Base-by-base conservation (phyloP, 2,888 invertebrate species). In the Mythimna ferrago region DNA sequence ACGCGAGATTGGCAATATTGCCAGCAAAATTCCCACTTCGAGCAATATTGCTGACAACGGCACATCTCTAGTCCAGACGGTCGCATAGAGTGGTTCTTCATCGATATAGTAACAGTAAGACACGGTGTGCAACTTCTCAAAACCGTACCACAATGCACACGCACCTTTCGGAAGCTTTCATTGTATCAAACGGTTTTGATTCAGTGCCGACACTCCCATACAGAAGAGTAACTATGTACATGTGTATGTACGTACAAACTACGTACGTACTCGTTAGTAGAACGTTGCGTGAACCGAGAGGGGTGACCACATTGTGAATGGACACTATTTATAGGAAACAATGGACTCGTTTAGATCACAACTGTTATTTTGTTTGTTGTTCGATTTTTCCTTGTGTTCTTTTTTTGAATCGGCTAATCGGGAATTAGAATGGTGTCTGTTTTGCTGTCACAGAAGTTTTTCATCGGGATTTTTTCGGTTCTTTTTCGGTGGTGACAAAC, bases 171-270 rank as follows among this genome's bases (percentile, higher is more conserved):
- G 80, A 82, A 87, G 88, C 86, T 89, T 88, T 86, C 82, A 85
- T 81, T 81, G 69, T 83, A 86, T 87, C 86, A 82, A 82, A 76
- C 78, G 67, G 81, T 86, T 88, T 87, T 89, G 87, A 90, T 90
- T 89, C 86, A 88, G 80, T 74, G 73, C 61, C 80, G 78, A 82
- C 80, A 73, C 57, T 78, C 32, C 60, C 16, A n/a, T 54, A 53
- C 71, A 38, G 7, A 16, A 58, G 44, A 38, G 48, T 41, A 71
- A 26, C 56, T 56, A 35, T 21, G 2, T 58, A 58, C 57, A 48
- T 70, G 6, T 16, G 11, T 44, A 44, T 44, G 48, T 16, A 65
- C 61, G 16, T 19, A 19, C 6, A 75, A 38, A 65, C 68, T 61
- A 64, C 35, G 26, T 41, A 54, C 16, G 44, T 26, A 60, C n/a